Evolutionary conservation across 2,888 invertebrate genomes (phyloP).

Genomic region (Piscicola geometra): DNA sequence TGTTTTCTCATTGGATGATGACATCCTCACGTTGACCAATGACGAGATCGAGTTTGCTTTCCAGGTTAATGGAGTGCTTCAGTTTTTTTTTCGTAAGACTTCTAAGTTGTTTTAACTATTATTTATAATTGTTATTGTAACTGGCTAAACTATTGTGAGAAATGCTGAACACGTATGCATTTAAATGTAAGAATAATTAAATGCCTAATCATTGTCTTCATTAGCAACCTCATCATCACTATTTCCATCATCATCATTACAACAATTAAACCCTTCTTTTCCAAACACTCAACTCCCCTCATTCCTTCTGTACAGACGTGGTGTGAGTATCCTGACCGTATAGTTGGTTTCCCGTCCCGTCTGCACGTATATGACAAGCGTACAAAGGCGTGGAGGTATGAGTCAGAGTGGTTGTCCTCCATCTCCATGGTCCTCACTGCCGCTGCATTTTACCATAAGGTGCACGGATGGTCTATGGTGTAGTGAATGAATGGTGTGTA

Average conservation of each 20-base stretch:
- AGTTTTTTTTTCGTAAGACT: slow-evolving; percentile 26
- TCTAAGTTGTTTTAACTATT: not conserved
- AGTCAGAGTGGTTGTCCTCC: slow-evolving; percentile 94
- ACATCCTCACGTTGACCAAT: slow-evolving; percentile 87
- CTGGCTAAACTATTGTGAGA: too few relatives aligned
- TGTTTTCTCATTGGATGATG: slow-evolving; percentile 88
- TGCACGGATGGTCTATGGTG: slow-evolving; percentile 50
- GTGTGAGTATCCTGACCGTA: slow-evolving; percentile 91
- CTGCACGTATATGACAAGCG: slow-evolving; percentile 88
- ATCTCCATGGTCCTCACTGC: slow-evolving; percentile 89
- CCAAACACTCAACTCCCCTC: not conserved
- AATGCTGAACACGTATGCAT: not conserved
- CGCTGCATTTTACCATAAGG: slow-evolving; percentile 91
- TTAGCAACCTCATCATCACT: too few relatives aligned
- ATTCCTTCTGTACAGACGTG: slow-evolving; percentile 68
- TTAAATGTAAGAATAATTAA: too few relatives aligned
- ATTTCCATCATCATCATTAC: too few relatives aligned
- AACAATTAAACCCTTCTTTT: too few relatives aligned
- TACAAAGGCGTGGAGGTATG: slow-evolving; percentile 81
- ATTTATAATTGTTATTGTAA: too few relatives aligned
- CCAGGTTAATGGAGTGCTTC: slow-evolving; percentile 57
- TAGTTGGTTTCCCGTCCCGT: slow-evolving; percentile 91
- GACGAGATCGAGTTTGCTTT: slow-evolving; percentile 93
- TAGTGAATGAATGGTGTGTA: not conserved
- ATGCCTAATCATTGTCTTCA: too few relatives aligned